These are phyloP conservation scores for Ennomos quercinarius DNA, from an alignment of 2,888 invertebrate genomes.

Conservation along the genomic window DNA sequence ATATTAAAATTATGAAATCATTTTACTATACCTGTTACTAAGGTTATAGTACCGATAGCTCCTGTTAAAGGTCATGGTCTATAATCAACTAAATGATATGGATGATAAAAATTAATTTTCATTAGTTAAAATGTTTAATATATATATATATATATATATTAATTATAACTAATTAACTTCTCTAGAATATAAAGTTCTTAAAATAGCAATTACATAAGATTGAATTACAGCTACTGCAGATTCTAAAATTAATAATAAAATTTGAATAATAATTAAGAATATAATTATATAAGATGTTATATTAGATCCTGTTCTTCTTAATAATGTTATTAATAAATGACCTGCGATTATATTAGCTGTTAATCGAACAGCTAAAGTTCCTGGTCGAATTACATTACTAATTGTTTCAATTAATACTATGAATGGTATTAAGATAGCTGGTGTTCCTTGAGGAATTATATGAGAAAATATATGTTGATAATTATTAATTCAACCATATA, in stretches of 20 bases:
- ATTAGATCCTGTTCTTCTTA: slow-evolving; percentile 70
- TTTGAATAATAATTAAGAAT: slow-evolving; percentile 76
- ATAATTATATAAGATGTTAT: slow-evolving; percentile 57
- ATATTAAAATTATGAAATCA: slow-evolving; percentile 86
- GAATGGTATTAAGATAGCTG: slow-evolving; percentile 87
- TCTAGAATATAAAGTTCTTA: slow-evolving; percentile 88
- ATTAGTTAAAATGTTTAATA: slow-evolving; percentile 49
- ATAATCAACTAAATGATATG: slow-evolving; percentile 87
- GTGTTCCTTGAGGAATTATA: slow-evolving; percentile 89
- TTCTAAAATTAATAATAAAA: slow-evolving; percentile 83
- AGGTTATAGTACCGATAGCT: slow-evolving; percentile 84
- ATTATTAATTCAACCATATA: slow-evolving; percentile 87
- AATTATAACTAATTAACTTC: slow-evolving; percentile 82
- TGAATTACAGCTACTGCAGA: slow-evolving; percentile 87
- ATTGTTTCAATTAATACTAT: slow-evolving; percentile 91
- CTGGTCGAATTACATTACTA: slow-evolving; percentile 89
- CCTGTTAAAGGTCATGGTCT: slow-evolving; percentile 88
- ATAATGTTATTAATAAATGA: slow-evolving; percentile 87
- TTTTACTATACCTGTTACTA: slow-evolving; percentile 85
- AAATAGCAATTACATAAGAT: slow-evolving; percentile 88
- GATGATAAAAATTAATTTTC: slow-evolving; percentile 84
- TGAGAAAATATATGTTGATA: slow-evolving; percentile 88
- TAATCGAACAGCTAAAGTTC: slow-evolving; percentile 89
- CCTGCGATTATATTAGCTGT: slow-evolving; percentile 92
- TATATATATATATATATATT: background rate